A percentile compares a stretch with the other conserved stretches of the same genome.
Conservation (phyloP, 2,113 vertebrate species). For the Rallus limicola region DNA sequence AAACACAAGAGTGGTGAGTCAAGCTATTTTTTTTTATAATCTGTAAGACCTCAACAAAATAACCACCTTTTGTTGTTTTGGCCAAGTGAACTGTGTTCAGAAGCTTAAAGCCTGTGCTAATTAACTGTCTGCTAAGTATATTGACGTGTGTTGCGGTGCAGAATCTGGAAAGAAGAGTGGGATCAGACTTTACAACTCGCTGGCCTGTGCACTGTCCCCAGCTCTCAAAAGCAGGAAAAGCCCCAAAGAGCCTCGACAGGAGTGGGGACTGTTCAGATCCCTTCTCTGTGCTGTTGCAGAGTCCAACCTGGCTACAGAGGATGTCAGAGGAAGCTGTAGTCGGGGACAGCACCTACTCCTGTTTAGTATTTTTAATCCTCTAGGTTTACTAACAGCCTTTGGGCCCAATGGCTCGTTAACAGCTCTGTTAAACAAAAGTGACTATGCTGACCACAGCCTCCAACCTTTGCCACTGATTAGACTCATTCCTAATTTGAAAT, state of each 20-base stretch:
- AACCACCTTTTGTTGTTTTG: neutral
- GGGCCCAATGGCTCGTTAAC: neutral
- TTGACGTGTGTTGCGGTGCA: neutral
- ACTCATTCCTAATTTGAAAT: neutral
- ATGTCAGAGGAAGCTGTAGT: rapidly evolving
- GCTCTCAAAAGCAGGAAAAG: neutral
- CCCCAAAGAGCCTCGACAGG: neutral
- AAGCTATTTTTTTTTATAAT: neutral
- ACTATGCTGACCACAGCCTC: neutral
- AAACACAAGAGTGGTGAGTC: neutral
- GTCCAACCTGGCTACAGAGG: too few relatives aligned
- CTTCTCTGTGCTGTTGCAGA: neutral
- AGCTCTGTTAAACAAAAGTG: neutral
- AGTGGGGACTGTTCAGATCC: neutral
- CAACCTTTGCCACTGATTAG: neutral
- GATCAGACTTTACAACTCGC: neutral
- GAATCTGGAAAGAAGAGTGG: neutral
- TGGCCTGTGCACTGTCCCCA: too few relatives aligned
- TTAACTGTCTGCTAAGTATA: neutral
- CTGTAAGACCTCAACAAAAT: neutral
- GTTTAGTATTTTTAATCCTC: neutral
- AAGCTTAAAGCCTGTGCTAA: neutral
- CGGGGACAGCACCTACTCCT: neutral
- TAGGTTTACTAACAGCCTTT: neutral
- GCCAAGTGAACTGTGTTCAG: neutral